Evolutionary conservation across 2,113 vertebrate genomes (phyloP).

Genomic region (Pedetes capensis): DNA sequence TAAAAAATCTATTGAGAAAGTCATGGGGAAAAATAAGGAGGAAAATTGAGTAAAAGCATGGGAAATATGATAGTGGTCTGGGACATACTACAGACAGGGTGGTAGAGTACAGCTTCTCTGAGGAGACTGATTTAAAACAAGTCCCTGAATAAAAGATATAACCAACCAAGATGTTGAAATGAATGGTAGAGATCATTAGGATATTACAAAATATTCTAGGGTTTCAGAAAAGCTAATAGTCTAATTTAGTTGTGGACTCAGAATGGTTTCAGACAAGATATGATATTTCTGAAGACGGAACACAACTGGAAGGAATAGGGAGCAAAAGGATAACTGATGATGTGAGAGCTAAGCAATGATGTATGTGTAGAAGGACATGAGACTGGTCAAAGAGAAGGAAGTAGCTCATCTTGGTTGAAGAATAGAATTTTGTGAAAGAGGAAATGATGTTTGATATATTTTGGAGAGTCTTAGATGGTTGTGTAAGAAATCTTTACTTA

Average conservation of each 20-base stretch:
- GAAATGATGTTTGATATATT: background rate
- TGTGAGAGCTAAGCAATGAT: too few relatives aligned
- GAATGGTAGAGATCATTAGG: background rate
- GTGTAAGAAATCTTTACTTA: background rate
- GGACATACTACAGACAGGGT: background rate
- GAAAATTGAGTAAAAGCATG: background rate
- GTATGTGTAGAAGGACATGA: background rate
- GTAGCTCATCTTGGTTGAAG: background rate
- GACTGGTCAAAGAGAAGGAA: background rate
- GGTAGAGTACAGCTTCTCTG: background rate
- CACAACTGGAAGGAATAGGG: background rate
- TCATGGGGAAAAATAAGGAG: background rate
- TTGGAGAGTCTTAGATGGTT: background rate
- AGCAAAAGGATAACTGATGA: background rate
- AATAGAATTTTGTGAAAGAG: background rate
- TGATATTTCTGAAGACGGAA: background rate
- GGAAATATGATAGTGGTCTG: background rate
- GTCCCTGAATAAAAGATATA: background rate
- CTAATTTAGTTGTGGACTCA: background rate
- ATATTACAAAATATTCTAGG: background rate
- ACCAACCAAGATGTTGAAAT: background rate
- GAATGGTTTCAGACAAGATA: background rate
- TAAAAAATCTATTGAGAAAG: background rate
- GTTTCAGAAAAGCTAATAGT: background rate
- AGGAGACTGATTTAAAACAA: background rate